Evolutionary conservation across 2,888 invertebrate genomes (phyloP).

Genomic region (Ormyrus rosae): DNA sequence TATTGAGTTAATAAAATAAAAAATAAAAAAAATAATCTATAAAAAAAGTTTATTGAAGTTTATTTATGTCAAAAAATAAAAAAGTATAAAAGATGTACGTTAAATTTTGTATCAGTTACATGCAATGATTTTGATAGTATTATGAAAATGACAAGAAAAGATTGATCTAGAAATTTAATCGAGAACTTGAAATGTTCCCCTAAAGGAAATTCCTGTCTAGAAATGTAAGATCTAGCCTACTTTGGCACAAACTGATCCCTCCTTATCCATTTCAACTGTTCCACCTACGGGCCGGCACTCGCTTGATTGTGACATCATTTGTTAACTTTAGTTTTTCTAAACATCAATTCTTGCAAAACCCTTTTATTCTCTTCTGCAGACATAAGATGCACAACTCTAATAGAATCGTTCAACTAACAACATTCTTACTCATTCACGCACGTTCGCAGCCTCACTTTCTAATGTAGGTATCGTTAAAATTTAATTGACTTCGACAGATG

Average conservation of each 20-base stretch:
- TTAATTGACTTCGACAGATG: slow-evolving; percentile 75
- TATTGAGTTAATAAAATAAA: neutral
- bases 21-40: neutral
- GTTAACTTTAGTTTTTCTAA: slow-evolving; percentile 56
- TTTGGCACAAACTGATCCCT: slow-evolving; percentile 73
- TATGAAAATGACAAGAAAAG: neutral
- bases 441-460: slow-evolving; percentile 55
- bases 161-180: neutral
- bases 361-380: slow-evolving; percentile 56
- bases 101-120: too few species aligned
- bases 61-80: neutral
- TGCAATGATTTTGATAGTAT: too few species aligned
- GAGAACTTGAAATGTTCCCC: slow-evolving; percentile 28
- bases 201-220: slow-evolving; percentile 24
- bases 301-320: slow-evolving; percentile 64
- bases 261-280: slow-evolving; percentile 50
- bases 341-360: slow-evolving; percentile 56
- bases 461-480: slow-evolving; percentile 70
- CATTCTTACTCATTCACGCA: slow-evolving; percentile 55
- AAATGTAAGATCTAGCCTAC: slow-evolving; percentile 67
- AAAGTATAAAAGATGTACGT: neutral
- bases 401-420: slow-evolving; percentile 54
- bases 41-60: neutral
- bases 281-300: slow-evolving; percentile 71
- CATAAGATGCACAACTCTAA: slow-evolving; percentile 41